Conservation (phyloP, 1,140 invertebrate genomes). For the Orchestia grillus region DNA sequence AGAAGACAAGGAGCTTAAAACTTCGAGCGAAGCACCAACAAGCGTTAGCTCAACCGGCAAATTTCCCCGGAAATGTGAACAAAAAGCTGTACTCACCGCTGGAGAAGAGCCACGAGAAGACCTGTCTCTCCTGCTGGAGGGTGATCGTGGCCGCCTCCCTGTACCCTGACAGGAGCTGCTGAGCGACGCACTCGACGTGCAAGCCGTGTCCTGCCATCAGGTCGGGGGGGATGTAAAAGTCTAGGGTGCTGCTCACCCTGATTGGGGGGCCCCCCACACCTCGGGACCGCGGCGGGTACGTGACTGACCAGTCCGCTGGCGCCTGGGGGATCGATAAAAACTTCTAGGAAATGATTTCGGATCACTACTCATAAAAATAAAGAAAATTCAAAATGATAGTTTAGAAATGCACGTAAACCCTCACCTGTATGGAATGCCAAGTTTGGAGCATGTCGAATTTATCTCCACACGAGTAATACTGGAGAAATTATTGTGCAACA, state of each 20-base stretch:
- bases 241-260: not conserved
- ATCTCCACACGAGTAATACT: too few relatives aligned
- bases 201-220: not conserved
- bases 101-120: constrained; percentile 48
- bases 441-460: too few relatives aligned
- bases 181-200: not conserved
- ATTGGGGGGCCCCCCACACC: not conserved
- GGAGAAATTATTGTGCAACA: too few relatives aligned
- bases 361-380: too few relatives aligned
- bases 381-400: too few relatives aligned
- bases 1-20: too few relatives aligned
- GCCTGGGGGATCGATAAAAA: not conserved
- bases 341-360: too few relatives aligned
- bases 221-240: constrained; percentile 39
- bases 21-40: too few relatives aligned
- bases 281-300: not conserved
- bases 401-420: too few relatives aligned
- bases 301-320: constrained; percentile 23
- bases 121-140: constrained; percentile 21
- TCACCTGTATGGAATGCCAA: too few relatives aligned
- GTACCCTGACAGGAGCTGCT: constrained; percentile 10
- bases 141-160: not conserved
- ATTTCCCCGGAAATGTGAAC: not conserved
- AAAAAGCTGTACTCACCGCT: constrained; percentile 17
- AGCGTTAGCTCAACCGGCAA: too few relatives aligned